Percentiles rank a stretch among this genome's conserved stretches.
phyloP scores from a whole-genome alignment of 2,888 invertebrate species.

The Pasiphila rectangulata region DNA sequence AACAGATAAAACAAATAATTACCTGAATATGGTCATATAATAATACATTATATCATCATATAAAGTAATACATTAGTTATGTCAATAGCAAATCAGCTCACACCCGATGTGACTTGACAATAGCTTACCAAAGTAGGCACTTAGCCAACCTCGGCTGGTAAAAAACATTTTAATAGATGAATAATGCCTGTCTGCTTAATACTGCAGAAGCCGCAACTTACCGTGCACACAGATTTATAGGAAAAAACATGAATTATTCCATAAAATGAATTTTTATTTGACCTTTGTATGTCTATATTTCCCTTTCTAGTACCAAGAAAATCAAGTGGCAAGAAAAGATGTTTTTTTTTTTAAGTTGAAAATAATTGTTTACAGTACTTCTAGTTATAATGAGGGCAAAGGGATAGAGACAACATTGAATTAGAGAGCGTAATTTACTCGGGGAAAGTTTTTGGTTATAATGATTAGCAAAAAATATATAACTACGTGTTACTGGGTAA shows the following conservation, averaged over 20 bases:
- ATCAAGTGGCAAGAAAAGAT: constrained; percentile 14
- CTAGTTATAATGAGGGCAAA: not conserved
- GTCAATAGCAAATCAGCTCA: not conserved
- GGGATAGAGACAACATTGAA: constrained; percentile 6
- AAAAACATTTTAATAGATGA: not conserved
- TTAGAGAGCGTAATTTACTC: not conserved
- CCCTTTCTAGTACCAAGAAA: not conserved
- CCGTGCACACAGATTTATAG: not conserved
- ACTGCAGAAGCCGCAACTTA: not conserved
- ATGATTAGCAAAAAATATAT: constrained; percentile 55
- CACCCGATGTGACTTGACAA: too few relatives aligned
- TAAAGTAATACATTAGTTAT: not conserved
- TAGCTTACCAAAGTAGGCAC: too few relatives aligned
- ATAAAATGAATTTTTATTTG: not conserved
- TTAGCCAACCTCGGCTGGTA: too few relatives aligned
- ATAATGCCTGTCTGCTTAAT: too few relatives aligned
- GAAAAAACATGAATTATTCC: not conserved
- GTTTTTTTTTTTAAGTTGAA: not conserved
- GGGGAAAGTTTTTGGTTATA: constrained; percentile 52
- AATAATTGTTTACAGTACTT: not conserved
- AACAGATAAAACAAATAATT: not conserved
- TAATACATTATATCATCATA: not conserved
- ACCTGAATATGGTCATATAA: not conserved
- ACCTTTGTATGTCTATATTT: not conserved
- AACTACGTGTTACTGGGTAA: constrained; percentile 5